Evolutionary conservation across 1,140 invertebrate genomes (phyloP), one percentile per base, ranked within the genome.

Genomic region (Penaeus indicus): DNA sequence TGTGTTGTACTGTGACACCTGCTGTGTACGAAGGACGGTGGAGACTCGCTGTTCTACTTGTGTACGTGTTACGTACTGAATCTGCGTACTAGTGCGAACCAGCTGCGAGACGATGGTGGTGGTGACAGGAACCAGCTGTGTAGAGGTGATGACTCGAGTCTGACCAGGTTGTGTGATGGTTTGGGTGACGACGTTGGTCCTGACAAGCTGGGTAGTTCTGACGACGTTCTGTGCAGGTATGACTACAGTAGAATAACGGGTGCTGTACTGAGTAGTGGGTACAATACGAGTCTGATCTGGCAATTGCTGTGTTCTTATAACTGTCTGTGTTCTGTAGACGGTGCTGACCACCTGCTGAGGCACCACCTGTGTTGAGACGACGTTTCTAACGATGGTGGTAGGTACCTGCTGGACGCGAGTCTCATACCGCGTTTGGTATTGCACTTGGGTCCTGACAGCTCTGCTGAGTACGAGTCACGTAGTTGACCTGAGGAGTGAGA

Each of bases 311-410:
- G 89, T 87, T 21, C 84, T 87, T 25, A 85, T 87, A n/a, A 90
- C 69, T 2, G n/a, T 60, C 84, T 90, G 84, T 7, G 89, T 90
- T 69, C 64, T 63, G 63, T 81, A 87, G 47, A 89, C 89, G 67
- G 89, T 90, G 38, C 84, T 86, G 77, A 85, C 47, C 3, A 90
- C 89, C 62, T 64, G 89, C 63, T 90, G 89, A 19, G 84, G 78
- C 0, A 90, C 77, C 22, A 90, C 85, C 63, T 90, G 89, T n/a
- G 89, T 90, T 63, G 89, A 90, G 22, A 90, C 84, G 7, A 90
- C 84, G 22, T 79, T 83, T 60, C 84, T 81, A 38, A 62, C 61
- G 27, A 85, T n/a, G 38, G 85, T 86, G 7, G 82, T 86, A 38
- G 83, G 89, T 21, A 90, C 89, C 78, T 86, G 84, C 77, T 86